phyloP scores from a whole-genome alignment of 1,140 invertebrate species.

The Trinorchestia longiramus region DNA sequence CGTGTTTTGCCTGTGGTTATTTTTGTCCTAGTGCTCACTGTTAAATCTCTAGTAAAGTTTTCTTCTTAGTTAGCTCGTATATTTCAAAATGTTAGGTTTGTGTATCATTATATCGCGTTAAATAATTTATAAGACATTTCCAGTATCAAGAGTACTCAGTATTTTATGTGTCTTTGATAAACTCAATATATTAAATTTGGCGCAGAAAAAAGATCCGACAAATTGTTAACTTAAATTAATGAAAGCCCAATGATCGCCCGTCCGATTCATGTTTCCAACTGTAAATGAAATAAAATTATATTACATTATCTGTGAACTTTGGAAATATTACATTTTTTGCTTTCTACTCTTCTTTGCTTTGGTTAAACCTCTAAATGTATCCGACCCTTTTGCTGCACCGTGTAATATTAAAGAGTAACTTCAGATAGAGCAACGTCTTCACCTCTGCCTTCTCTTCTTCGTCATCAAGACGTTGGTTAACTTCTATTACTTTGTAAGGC shows the following conservation, averaged over 20 bases:
- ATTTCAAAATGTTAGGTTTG: not conserved
- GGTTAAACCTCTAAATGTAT: no score
- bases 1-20: no score
- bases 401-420: not conserved
- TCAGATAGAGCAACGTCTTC: not conserved
- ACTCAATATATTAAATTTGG: not conserved
- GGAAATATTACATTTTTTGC: no score
- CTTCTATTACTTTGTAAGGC: not conserved
- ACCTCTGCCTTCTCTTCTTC: not conserved
- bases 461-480: not conserved
- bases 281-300: no score
- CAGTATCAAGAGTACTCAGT: not conserved
- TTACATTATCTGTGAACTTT: no score
- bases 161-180: not conserved
- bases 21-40: no score
- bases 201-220: no score
- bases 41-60: not conserved
- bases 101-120: not conserved
- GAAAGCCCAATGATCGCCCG: no score
- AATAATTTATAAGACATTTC: not conserved
- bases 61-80: not conserved
- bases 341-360: no score
- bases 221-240: no score
- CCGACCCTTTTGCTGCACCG: no score
- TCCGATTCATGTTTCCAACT: no score